Percentiles rank a stretch among this genome's conserved stretches.
phyloP scores from a whole-genome alignment of 2,888 invertebrate genomes.

The Erannis defoliaria region DNA sequence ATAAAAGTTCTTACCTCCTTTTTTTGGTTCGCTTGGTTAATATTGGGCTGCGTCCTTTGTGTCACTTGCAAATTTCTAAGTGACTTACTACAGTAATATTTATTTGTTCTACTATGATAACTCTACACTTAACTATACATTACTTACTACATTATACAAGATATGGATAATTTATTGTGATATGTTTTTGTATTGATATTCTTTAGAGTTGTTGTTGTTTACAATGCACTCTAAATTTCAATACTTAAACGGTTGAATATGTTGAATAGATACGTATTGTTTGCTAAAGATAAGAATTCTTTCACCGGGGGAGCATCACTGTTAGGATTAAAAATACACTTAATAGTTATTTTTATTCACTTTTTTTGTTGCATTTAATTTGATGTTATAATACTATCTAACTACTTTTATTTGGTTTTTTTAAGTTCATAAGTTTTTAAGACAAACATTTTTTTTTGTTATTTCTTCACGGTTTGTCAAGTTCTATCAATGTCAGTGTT shows the following conservation, averaged over 20 bases:
- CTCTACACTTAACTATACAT: slow-evolving; percentile 21
- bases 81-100: not conserved
- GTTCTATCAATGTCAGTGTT: slow-evolving; percentile 4
- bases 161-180: slow-evolving; percentile 74
- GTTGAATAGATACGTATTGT: slow-evolving; percentile 52
- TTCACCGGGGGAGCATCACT: slow-evolving; percentile 76
- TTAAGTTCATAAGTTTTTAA: slow-evolving; percentile 28
- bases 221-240: slow-evolving; percentile 77
- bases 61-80: not conserved
- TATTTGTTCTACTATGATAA: too few relatives aligned
- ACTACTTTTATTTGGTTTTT: not conserved
- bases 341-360: slow-evolving; percentile 3
- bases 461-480: slow-evolving; percentile 12
- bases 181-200: slow-evolving; percentile 85
- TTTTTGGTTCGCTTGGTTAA: not conserved
- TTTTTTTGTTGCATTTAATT: not conserved
- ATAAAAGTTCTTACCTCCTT: too few relatives aligned
- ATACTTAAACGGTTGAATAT: slow-evolving; percentile 66
- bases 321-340: slow-evolving; percentile 57
- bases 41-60: not conserved
- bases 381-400: not conserved
- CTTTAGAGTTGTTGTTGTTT: slow-evolving; percentile 82
- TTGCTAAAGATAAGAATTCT: slow-evolving; percentile 41
- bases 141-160: slow-evolving; percentile 47
- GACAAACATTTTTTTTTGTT: too few relatives aligned